These are phyloP conservation scores for Lytechinus pictus DNA, from an alignment of 35 echinoderm and acorn worm species.

Conservation along the genomic window DNA sequence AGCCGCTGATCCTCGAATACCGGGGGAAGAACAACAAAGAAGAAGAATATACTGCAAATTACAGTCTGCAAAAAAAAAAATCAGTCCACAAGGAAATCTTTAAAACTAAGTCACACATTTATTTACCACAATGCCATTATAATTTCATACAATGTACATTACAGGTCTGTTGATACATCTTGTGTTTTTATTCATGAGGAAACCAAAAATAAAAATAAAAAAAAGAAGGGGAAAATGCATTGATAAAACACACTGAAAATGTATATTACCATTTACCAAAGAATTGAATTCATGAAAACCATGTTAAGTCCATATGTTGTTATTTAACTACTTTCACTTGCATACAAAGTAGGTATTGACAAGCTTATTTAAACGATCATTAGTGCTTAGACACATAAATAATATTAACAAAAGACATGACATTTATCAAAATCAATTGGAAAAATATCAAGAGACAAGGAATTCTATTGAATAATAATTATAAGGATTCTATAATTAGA, in stretches of 20 bases:
- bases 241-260: neutral
- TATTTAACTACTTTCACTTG: neutral
- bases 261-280: neutral
- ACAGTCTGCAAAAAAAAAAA: neutral
- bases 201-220: neutral
- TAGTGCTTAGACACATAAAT: neutral
- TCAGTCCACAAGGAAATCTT: neutral
- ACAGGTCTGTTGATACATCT: neutral
- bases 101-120: constrained; percentile 14
- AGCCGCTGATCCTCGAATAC: too few relatives aligned
- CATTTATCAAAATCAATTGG: neutral
- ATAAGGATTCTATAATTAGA: neutral
- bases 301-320: neutral
- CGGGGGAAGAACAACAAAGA: too few relatives aligned
- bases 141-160: neutral
- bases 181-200: neutral
- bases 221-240: neutral
- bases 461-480: constrained; percentile 1
- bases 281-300: neutral
- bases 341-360: neutral
- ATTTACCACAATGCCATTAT: constrained; percentile 11
- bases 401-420: neutral
- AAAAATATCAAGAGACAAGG: neutral
- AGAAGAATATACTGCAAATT: too few relatives aligned
- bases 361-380: neutral